Conservation (phyloP, 2,888 invertebrate genomes). For the Thyatira batis region DNA sequence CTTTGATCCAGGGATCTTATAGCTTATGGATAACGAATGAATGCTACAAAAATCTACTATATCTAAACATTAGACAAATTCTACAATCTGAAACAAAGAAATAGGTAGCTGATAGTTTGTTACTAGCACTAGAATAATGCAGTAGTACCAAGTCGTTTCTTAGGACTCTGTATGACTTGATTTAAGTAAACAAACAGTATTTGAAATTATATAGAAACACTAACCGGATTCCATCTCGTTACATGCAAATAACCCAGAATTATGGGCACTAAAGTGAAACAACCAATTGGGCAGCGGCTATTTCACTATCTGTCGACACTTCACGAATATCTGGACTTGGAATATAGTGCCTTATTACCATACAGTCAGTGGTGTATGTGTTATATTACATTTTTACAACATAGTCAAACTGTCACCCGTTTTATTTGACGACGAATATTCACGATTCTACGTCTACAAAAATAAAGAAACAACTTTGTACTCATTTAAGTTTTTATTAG, state of each 20-base stretch:
- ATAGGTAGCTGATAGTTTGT: neutral
- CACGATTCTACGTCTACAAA: neutral
- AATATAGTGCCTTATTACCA: neutral
- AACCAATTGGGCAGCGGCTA: slow-evolving; percentile 1
- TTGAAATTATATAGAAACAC: neutral
- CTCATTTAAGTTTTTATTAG: too few species aligned
- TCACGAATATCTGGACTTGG: slow-evolving; percentile 4
- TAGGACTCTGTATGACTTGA: neutral
- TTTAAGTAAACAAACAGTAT: neutral
- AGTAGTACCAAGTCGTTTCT: neutral
- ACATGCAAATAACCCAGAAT: slow-evolving; percentile 8
- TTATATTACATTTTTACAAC: neutral
- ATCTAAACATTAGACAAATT: too few species aligned
- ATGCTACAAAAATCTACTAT: too few species aligned
- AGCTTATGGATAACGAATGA: too few species aligned
- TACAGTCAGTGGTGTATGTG: neutral
- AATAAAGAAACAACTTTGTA: neutral
- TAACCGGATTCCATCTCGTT: slow-evolving; percentile 5
- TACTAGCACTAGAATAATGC: neutral
- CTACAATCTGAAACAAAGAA: neutral
- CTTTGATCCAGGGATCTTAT: too few species aligned
- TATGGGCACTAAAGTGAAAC: slow-evolving; percentile 7
- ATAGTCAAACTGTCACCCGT: neutral
- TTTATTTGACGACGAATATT: neutral
- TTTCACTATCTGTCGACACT: slow-evolving; percentile 1